Percentiles rank a stretch among this genome's conserved stretches.
phyloP scores from a whole-genome alignment of 1,140 invertebrate genomes.

The Rhizoglyphus robini region DNA sequence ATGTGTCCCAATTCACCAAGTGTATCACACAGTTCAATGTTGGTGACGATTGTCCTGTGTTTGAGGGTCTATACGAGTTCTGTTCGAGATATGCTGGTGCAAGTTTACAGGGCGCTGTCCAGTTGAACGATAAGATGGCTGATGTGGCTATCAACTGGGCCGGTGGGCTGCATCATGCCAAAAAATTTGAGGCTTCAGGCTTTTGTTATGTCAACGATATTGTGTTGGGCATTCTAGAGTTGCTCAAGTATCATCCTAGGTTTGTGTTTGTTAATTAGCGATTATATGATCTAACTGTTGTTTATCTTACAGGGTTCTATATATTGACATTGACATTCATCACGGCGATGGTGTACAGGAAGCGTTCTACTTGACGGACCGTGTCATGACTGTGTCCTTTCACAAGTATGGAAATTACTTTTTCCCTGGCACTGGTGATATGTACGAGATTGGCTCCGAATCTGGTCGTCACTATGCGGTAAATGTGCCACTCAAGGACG shows the following conservation, averaged over 20 bases:
- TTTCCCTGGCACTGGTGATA: conserved; percentile 80
- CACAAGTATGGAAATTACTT: conserved; percentile 98
- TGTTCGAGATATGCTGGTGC: conserved; percentile 95
- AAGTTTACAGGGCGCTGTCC: conserved; percentile 83
- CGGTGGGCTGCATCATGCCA: conserved; percentile 96
- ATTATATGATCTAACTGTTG: too few species aligned
- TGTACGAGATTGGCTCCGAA: conserved; percentile 91
- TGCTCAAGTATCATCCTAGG: conserved; percentile 86
- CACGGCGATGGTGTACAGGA: conserved; percentile 99
- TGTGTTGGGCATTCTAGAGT: conserved; percentile 90
- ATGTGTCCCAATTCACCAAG: conserved; percentile 85
- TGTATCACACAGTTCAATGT: conserved; percentile 88
- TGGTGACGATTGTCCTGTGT: conserved; percentile 97
- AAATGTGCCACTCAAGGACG: conserved; percentile 90
- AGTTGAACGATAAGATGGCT: conserved; percentile 74
- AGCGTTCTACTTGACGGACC: conserved; percentile 94
- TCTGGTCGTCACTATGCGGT: conserved; percentile 87
- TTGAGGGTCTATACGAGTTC: conserved; percentile 96
- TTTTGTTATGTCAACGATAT: conserved; percentile 99
- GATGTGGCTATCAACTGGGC: conserved; percentile 99
- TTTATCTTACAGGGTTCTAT: conserved; percentile 79
- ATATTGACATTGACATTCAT: conserved; percentile 99
- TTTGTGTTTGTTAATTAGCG: too few species aligned
- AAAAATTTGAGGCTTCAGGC: conserved; percentile 87
- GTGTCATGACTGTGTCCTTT: conserved; percentile 99